Conservation (phyloP, 2,797 vertebrate genomes). For the Steatocranus sp. region DNA sequence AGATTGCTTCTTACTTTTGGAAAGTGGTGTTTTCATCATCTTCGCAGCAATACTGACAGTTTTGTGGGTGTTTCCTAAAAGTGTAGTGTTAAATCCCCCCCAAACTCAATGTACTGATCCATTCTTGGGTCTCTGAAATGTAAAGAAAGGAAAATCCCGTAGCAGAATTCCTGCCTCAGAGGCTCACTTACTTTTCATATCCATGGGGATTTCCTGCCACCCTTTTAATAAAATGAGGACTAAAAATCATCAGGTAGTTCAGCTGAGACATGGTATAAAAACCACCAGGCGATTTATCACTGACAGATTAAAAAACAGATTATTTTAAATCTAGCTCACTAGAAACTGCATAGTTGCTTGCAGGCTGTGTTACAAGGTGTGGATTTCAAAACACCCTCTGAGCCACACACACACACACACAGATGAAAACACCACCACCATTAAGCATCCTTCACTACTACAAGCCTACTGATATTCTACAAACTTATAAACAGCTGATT, state of each 20-base stretch:
- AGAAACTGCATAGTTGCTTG: constrained; percentile 4
- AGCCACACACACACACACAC: not conserved
- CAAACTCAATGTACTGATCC: not conserved
- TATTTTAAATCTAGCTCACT: not conserved
- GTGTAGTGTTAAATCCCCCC: not conserved
- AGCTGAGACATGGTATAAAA: not conserved
- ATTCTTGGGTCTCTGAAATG: not conserved
- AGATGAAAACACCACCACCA: not conserved
- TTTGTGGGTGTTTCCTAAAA: not conserved
- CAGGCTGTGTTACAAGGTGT: not conserved
- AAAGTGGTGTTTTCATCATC: not conserved
- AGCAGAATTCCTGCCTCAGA: not conserved
- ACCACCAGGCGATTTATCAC: not conserved
- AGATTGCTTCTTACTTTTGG: not conserved
- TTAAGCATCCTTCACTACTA: not conserved
- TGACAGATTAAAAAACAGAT: not conserved
- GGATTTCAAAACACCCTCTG: constrained; percentile 10
- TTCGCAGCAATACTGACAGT: not conserved
- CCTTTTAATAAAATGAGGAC: not conserved
- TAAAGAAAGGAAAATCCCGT: not conserved
- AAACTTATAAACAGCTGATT: not conserved
- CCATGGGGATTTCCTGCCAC: not conserved
- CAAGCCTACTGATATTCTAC: not conserved
- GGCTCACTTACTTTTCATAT: not conserved
- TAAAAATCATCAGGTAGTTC: constrained; percentile 62